These are phyloP conservation scores for Onychomys leucogaster DNA, from an alignment of 2,797 vertebrate species.

Conservation along the genomic window DNA sequence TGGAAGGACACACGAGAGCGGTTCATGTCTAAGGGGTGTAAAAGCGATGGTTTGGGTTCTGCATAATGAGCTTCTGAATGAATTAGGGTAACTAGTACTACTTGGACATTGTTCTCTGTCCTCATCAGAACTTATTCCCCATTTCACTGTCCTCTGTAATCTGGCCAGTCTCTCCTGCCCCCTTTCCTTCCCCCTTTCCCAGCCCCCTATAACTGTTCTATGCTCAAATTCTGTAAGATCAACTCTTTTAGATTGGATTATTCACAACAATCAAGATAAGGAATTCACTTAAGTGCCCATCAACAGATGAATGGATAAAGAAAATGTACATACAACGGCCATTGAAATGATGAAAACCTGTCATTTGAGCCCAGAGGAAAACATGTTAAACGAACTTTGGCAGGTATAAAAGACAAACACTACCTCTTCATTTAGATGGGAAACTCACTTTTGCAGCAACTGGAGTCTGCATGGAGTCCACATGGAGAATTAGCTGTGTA, in stretches of 20 bases:
- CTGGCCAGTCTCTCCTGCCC: neutral
- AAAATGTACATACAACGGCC: neutral
- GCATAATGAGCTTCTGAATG: neutral
- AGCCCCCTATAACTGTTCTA: neutral
- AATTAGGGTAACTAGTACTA: neutral
- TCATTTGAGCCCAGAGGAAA: neutral
- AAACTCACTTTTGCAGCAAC: neutral
- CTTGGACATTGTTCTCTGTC: neutral
- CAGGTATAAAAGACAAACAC: neutral
- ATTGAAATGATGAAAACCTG: neutral
- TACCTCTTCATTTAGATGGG: neutral
- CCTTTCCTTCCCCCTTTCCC: too few relatives aligned
- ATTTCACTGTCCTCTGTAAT: neutral
- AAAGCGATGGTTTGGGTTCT: neutral
- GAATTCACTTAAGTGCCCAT: neutral
- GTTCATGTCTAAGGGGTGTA: neutral
- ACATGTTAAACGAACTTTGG: neutral
- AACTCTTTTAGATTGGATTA: neutral
- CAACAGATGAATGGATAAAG: neutral
- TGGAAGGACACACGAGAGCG: neutral
- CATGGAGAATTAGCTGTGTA: rapidly evolving
- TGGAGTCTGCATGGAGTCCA: neutral
- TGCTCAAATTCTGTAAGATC: neutral
- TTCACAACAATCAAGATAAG: neutral
- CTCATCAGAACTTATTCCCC: too few relatives aligned